Evolutionary conservation across 2,888 invertebrate species (phyloP).

Genomic region (Galerucella nymphaeae): DNA sequence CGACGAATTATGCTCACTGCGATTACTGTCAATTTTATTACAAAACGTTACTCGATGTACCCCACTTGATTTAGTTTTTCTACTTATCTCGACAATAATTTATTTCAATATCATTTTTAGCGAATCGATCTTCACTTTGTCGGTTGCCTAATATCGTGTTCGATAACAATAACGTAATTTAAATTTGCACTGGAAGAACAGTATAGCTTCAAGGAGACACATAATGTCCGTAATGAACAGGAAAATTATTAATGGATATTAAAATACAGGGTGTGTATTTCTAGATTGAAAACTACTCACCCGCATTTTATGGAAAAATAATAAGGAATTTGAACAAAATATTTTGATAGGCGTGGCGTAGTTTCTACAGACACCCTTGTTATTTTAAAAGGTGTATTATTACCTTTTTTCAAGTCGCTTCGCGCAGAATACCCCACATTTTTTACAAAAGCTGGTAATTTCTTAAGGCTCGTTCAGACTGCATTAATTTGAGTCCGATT

Average conservation of each 20-base stretch:
- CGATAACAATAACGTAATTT: not conserved
- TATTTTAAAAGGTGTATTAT: too few relatives aligned
- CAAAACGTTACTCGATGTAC: slow-evolving; percentile 8
- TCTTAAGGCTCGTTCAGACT: too few relatives aligned
- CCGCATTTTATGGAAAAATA: too few relatives aligned
- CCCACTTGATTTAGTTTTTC: slow-evolving; percentile 14
- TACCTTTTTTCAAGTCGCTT: too few relatives aligned
- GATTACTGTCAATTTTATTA: slow-evolving; percentile 14
- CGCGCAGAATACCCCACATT: too few relatives aligned
- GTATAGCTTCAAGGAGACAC: not conserved
- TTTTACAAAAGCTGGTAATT: too few relatives aligned
- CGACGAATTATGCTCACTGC: slow-evolving; percentile 3
- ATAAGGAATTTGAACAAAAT: too few relatives aligned
- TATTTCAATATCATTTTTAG: slow-evolving; percentile 15
- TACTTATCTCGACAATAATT: slow-evolving; percentile 9
- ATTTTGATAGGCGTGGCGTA: too few relatives aligned
- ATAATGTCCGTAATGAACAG: not conserved
- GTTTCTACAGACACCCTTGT: too few relatives aligned
- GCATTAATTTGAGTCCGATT: too few relatives aligned
- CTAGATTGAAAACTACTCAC: not conserved
- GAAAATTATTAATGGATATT: too few relatives aligned
- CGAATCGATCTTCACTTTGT: slow-evolving; percentile 3
- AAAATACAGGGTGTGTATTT: too few relatives aligned
- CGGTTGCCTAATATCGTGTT: slow-evolving; percentile 8
- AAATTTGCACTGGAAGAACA: not conserved